Conservation (phyloP, 2,888 invertebrate genomes). For the Cistogaster globosa region DNA sequence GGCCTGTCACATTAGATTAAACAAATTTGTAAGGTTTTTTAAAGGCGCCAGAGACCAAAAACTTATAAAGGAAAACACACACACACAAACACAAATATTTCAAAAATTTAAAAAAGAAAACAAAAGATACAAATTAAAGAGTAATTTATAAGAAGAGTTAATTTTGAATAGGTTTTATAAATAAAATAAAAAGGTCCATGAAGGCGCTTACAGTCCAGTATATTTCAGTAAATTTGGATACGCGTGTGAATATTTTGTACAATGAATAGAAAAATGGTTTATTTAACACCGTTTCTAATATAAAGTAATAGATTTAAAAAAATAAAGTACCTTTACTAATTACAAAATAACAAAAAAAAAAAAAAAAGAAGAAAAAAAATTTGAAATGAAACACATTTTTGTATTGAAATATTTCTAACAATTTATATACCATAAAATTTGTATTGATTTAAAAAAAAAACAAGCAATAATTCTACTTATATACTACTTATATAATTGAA, state of each 20-base stretch:
- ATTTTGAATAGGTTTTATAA: slow-evolving; percentile 22
- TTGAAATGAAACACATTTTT: slow-evolving; percentile 60
- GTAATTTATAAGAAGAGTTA: slow-evolving; percentile 1
- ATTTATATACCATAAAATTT: slow-evolving; percentile 76
- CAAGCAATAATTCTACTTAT: slow-evolving; percentile 79
- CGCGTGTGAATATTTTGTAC: slow-evolving; percentile 25
- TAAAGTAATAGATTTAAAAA: slow-evolving; percentile 48
- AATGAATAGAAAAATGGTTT: slow-evolving; percentile 24
- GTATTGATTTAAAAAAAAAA: slow-evolving; percentile 77
- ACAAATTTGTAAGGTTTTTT: slow-evolving; percentile 44
- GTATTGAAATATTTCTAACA: slow-evolving; percentile 70
- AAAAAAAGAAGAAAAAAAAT: not conserved
- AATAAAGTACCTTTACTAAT: slow-evolving; percentile 68
- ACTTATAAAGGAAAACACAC: not conserved
- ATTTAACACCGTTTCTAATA: slow-evolving; percentile 56
- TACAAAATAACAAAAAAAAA: slow-evolving; percentile 39
- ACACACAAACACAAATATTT: slow-evolving; percentile 5
- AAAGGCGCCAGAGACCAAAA: slow-evolving; percentile 62
- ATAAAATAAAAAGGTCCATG: slow-evolving; percentile 47
- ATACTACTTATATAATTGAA: slow-evolving; percentile 54
- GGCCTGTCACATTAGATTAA: slow-evolving; percentile 53
- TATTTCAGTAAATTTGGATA: slow-evolving; percentile 1
- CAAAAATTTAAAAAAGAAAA: too few species aligned
- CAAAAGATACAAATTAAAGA: not conserved
- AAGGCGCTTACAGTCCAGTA: slow-evolving; percentile 54